These are phyloP conservation scores for Corythornis madagascariensis DNA, from an alignment of 2,113 vertebrate genomes.

Conservation along the genomic window DNA sequence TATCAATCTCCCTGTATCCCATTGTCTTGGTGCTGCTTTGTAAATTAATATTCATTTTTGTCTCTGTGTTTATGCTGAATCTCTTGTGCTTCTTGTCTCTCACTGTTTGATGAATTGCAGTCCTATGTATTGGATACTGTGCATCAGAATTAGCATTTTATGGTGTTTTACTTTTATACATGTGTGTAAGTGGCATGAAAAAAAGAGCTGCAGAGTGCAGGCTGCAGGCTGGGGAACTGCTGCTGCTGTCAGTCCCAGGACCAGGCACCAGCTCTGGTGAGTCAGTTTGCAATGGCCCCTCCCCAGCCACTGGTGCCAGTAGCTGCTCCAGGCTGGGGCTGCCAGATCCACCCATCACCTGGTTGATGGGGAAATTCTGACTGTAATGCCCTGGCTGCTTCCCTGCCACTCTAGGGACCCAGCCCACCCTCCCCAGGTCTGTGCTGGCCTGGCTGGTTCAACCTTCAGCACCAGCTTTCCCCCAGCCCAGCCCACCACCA, in stretches of 20 bases:
- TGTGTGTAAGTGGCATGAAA: neutral
- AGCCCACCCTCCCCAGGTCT: neutral
- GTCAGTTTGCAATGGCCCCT: fast-evolving
- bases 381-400: neutral
- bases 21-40: conserved; percentile 61
- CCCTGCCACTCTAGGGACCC: neutral
- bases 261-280: fast-evolving
- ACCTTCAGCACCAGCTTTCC: neutral
- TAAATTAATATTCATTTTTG: conserved; percentile 56
- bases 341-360: neutral
- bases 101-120: neutral
- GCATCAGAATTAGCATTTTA: neutral
- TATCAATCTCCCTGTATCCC: conserved; percentile 43
- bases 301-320: neutral
- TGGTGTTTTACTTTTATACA: neutral
- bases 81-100: conserved; percentile 16
- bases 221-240: neutral
- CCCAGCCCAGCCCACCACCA: fast-evolving
- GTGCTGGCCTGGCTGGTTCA: neutral
- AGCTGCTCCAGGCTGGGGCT: neutral
- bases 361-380: neutral
- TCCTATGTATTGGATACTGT: neutral
- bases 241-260: neutral
- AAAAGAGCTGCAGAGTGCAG: neutral
- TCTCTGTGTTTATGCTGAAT: neutral